Conservation (phyloP, 2,797 vertebrate species). For the Rhincodon typus region DNA sequence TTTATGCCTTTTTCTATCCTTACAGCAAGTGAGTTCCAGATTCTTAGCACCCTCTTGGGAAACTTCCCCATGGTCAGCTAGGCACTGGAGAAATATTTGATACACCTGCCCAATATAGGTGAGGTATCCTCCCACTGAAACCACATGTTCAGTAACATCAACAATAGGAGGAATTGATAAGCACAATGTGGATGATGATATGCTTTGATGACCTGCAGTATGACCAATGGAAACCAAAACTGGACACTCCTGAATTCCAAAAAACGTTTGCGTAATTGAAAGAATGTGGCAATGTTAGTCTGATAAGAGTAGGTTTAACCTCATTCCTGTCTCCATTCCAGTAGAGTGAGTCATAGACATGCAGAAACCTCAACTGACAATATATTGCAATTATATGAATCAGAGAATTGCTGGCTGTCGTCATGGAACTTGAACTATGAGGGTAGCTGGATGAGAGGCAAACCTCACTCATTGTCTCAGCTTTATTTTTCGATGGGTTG, state of each 20-base stretch:
- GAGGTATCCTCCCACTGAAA: neutral
- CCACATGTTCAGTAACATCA: neutral
- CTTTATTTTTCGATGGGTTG: neutral
- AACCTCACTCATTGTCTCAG: neutral
- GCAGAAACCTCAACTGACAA: neutral
- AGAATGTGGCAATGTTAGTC: neutral
- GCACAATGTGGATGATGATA: neutral
- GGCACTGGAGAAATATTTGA: neutral
- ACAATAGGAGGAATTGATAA: neutral
- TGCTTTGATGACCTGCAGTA: neutral
- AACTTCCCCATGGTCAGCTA: neutral
- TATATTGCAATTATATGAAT: neutral
- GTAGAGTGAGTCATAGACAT: neutral
- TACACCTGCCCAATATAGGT: neutral
- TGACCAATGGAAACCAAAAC: neutral
- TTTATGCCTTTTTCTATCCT: too few species aligned
- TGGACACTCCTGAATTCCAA: neutral
- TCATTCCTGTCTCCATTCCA: slow-evolving; percentile 19
- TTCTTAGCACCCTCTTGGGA: neutral
- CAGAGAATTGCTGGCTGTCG: neutral
- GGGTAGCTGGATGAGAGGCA: neutral
- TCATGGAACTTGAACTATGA: neutral
- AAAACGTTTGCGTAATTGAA: neutral
- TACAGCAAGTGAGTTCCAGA: too few species aligned
- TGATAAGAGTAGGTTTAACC: neutral